Base-by-base conservation (phyloP, 2,888 invertebrate species). In the Clanis bilineata region DNA sequence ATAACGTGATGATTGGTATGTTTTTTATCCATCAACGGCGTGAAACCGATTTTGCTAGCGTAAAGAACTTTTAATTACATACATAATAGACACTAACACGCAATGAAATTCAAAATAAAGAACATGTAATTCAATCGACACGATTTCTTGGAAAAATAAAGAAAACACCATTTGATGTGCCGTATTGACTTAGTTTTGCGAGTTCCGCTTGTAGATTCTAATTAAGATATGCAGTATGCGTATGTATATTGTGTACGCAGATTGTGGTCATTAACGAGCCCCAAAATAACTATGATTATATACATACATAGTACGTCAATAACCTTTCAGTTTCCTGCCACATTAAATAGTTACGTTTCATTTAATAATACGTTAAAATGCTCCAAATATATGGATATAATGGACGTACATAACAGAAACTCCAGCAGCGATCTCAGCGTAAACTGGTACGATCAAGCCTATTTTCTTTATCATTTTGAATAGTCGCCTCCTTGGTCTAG, bases 1-100 rank as follows among this genome's bases (percentile, higher is more conserved):
- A 72, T 71, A 71, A 69, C 60, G 7, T 4, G 9, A 58, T 72
- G 66, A 72, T 71, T 72, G 65, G 66, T 64, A 68, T 60, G 60
- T 66, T 67, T 66, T 68, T 51, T 51, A 23, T 18, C 15, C 9
- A 15, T 18, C 55, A 66, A 63, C 21, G 1, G 21, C 38, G 21
- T 28, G 18, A 38, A 23, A 39, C 51, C 28, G 51, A 51, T 51
- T 51, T 51, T 32, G 28, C 9, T 18, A 10, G 51, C 15, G 18
- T 47, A 47, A 56, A 51, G 23, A 56, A 38, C 21, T 60, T 56
- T 55, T 47, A 23, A 38, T 38, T 57, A 55, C 15, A 43, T 39
- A 32, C 45, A 60, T 47, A 51, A 51, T 32, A 32, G 47, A 57
- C 58, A 36, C 21, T 38, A 38, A 45, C 36, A 67, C 62, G 62